Evolutionary conservation across 92 coral and sea anemone species (phyloP), one percentile per base, ranked within the genome.

Genomic region (Palythoa heliodiscus): DNA sequence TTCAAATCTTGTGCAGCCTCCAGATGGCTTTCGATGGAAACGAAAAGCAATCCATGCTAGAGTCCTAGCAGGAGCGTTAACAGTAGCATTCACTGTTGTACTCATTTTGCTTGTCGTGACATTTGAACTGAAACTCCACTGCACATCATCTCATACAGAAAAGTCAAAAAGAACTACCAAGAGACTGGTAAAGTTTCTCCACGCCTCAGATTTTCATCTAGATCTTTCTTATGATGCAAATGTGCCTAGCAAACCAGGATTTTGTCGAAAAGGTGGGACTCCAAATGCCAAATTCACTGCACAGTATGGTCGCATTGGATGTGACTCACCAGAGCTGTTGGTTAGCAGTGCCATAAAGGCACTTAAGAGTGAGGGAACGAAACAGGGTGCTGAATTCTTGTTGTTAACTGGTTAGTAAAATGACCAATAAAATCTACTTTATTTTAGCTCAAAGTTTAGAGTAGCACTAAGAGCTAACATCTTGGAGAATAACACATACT

Each of bases 191-290:
- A 92, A 93, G 86, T 96, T 96, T 67, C 87, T 96, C 40, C 87
- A 88, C 69, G 82, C 89, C n/a, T 91, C 98, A 8, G 98, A 96
- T 86, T 72, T 92, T 74, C 98, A 96, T 63, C 87, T 91, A 38
- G 98, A 96, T 85, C 86, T 82, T 19, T 92, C 75, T 74, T 94
- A 91, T 83, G 82, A 94, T 84, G 91, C 87, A 66, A 64, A 37
- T 29, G 88, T 86, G 14, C 70, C 85, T 11, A 75, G 81, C 55
- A 86, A 79, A 11, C 83, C 87, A 20, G 83, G 76, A 40, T 91
- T 74, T 72, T 96, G 98, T 66, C 90, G 98, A 67, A 86, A 20
- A 39, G 77, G 91, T 20, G 86, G 89, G 35, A 87, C 22, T 55
- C 76, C 84, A 15, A 88, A 75, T 76, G 95, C 95, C 38, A 88